phyloP scores from a whole-genome alignment of 2,113 vertebrate genomes.

The Scartelaos histophorus region DNA sequence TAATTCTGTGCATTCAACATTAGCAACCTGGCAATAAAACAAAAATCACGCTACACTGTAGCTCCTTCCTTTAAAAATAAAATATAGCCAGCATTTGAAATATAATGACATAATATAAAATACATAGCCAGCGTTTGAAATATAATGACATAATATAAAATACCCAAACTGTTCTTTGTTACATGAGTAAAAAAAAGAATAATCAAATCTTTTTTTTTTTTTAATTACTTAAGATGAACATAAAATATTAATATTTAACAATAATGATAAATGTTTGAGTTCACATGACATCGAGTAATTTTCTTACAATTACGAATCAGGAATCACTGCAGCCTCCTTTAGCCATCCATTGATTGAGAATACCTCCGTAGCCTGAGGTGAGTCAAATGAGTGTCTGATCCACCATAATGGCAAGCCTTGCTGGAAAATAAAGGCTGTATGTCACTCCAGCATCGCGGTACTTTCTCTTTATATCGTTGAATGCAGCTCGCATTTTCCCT shows the following conservation, averaged over 20 bases:
- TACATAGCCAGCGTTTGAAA: too few relatives aligned
- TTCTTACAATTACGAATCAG: background rate
- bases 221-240: too few relatives aligned
- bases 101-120: too few relatives aligned
- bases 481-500: background rate
- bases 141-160: too few relatives aligned
- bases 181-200: too few relatives aligned
- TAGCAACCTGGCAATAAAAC: background rate
- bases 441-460: background rate
- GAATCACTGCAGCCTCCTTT: background rate
- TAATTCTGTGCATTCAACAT: background rate
- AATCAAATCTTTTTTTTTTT: too few relatives aligned
- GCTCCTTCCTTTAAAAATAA: too few relatives aligned
- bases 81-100: too few relatives aligned
- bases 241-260: too few relatives aligned
- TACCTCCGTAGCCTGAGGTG: background rate
- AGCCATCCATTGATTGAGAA: background rate
- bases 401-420: background rate
- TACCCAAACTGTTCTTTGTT: too few relatives aligned
- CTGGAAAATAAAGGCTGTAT: background rate
- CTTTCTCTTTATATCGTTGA: background rate
- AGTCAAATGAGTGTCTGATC: background rate
- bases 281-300: too few relatives aligned
- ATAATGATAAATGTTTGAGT: too few relatives aligned
- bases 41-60: background rate